Conservation (phyloP, 2,888 invertebrate species). For the Drosophila borealis region DNA sequence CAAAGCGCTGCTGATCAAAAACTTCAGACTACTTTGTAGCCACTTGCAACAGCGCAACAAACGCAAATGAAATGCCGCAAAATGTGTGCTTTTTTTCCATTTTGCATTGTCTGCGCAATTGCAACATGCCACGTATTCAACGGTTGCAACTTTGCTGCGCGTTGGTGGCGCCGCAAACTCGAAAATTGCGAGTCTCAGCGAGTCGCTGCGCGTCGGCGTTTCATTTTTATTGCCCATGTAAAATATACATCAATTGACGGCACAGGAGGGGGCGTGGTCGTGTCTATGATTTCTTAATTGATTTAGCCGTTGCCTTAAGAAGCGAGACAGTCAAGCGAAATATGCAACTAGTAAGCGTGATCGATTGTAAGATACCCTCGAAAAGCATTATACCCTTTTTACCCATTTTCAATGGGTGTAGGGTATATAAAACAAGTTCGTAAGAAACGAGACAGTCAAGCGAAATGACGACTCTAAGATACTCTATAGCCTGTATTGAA, state of each 20-base stretch:
- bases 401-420: too few relatives aligned
- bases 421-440: too few relatives aligned
- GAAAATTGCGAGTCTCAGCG: conserved; percentile 64
- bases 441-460: conserved; percentile 17
- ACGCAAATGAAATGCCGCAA: conserved; percentile 62
- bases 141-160: conserved; percentile 46
- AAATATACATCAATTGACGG: conserved; percentile 46
- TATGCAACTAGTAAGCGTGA: not conserved
- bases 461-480: conserved; percentile 7
- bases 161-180: conserved; percentile 76
- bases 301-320: conserved; percentile 55
- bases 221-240: conserved; percentile 28
- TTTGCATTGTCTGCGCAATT: conserved; percentile 62
- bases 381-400: too few relatives aligned
- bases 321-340: conserved; percentile 25
- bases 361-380: not conserved
- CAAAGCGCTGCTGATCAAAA: conserved; percentile 39
- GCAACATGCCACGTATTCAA: conserved; percentile 31
- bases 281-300: conserved; percentile 75
- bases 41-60: conserved; percentile 42
- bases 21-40: conserved; percentile 45
- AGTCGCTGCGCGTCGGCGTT: conserved; percentile 40
- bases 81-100: conserved; percentile 27
- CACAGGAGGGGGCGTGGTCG: conserved; percentile 54
- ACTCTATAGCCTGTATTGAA: not conserved